Evolutionary conservation across 2,888 invertebrate genomes (phyloP).

Genomic region (Boloria selene): DNA sequence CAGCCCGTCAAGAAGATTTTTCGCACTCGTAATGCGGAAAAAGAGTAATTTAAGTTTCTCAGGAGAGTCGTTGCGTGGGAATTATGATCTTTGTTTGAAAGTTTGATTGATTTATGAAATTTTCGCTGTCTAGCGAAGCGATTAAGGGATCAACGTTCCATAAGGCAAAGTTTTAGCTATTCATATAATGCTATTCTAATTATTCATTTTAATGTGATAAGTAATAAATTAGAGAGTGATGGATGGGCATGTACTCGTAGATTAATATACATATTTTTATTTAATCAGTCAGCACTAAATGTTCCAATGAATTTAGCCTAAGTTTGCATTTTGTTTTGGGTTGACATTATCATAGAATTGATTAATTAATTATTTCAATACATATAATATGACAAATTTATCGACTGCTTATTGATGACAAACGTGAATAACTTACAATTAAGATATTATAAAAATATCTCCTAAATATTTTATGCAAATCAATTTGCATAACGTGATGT

Average conservation of each 20-base stretch:
- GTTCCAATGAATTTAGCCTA: too few relatives aligned
- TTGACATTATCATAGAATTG: too few relatives aligned
- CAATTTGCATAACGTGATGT: too few relatives aligned
- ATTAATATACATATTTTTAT: slow-evolving; percentile 8
- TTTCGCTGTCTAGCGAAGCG: slow-evolving; percentile 53
- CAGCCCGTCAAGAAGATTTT: slow-evolving; percentile 81
- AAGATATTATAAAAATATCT: too few relatives aligned
- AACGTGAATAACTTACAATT: too few relatives aligned
- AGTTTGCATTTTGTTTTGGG: too few relatives aligned
- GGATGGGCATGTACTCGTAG: not conserved
- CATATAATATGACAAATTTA: too few relatives aligned
- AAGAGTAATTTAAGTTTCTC: slow-evolving; percentile 81
- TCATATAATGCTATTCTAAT: slow-evolving; percentile 24
- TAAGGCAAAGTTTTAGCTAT: slow-evolving; percentile 25
- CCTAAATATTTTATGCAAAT: too few relatives aligned
- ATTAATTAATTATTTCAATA: too few relatives aligned
- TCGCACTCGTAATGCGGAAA: slow-evolving; percentile 80
- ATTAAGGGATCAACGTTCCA: slow-evolving; percentile 50
- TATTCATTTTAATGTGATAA: slow-evolving; percentile 21
- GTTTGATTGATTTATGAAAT: slow-evolving; percentile 80
- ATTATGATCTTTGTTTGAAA: slow-evolving; percentile 80
- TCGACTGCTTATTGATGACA: too few relatives aligned
- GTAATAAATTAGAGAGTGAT: slow-evolving; percentile 8
- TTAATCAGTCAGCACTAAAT: not conserved
- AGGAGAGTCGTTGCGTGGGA: slow-evolving; percentile 73